Base-by-base conservation (phyloP, 2,113 vertebrate species). In the Emydura subglobosa region DNA sequence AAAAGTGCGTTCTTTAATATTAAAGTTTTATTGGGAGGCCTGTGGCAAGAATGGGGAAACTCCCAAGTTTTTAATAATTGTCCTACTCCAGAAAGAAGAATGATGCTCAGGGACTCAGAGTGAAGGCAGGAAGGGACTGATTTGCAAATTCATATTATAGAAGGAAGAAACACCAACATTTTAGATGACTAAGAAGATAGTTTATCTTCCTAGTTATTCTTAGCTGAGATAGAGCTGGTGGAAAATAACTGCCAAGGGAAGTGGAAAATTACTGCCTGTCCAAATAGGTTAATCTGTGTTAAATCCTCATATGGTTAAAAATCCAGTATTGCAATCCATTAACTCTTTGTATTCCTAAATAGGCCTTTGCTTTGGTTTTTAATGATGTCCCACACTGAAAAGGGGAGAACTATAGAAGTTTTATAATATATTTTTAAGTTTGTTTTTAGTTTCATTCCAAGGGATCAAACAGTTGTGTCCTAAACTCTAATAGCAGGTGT, bases 161-260 rank as follows among this genome's bases (percentile, higher is more conserved):
- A 5, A 53, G 65, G 21, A 90, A 54, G 19, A 79, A 1, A 9
- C 10, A 86, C 29, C 19, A 91, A 49, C 79, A 6, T 88, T 91
- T 93, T 85, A 83, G 83, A 2, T 57, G 72, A 86, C 7, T 85
- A 6, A 13, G 92, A 90, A 90, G 8, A 44, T 88, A 85, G 80
- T 3, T 13, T 53, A 86, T 53, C 9, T 90, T 91, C 19, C 50
- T 95, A 24, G 27, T 61, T 96, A 88, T 51, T 94, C 65, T 85
- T 88, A 94, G 5, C 29, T 90, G 86, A 92, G 59, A 68, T 85
- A 92, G 95, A 85, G 5, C 7, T 55, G 44, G 17, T 85, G n/a
- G 50, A 88, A 95, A 88, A 19, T 65, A 93, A 90, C 85, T 85
- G 68, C 81, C 74, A 31, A 5, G 2, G 51, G 12, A 94, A 90